phyloP scores from a whole-genome alignment of 53 echinoderm and acorn worm species.

The Pentamera pediparva region DNA sequence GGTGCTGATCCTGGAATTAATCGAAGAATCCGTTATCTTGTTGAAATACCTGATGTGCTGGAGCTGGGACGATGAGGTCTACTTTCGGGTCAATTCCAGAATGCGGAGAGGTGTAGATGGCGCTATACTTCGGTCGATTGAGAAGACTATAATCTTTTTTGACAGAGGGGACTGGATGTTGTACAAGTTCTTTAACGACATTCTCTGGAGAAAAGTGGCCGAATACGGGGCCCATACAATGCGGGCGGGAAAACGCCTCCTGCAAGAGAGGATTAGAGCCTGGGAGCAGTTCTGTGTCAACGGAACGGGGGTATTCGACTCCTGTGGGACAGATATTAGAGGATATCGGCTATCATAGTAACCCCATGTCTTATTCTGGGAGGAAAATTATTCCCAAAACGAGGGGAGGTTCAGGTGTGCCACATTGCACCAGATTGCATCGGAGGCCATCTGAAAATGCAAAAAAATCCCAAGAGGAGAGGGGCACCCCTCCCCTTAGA shows the following conservation, averaged over 20 bases:
- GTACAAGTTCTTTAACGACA: slow-evolving; percentile 11
- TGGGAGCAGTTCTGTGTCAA: too few relatives aligned
- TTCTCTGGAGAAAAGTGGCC: slow-evolving; percentile 12
- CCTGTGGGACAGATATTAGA: too few relatives aligned
- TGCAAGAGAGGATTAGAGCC: slow-evolving; percentile 9
- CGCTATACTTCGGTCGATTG: not conserved
- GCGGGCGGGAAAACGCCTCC: too few relatives aligned
- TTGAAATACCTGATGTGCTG: slow-evolving; percentile 27
- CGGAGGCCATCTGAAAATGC: too few relatives aligned
- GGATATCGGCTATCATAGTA: too few relatives aligned
- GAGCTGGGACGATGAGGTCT: slow-evolving; percentile 29
- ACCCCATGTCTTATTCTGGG: too few relatives aligned
- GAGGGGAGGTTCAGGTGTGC: too few relatives aligned
- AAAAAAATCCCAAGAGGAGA: too few relatives aligned
- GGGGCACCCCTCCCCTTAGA: too few relatives aligned
- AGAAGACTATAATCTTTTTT: not conserved
- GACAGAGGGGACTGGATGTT: slow-evolving; percentile 17
- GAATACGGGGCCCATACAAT: slow-evolving; percentile 4
- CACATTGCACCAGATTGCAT: too few relatives aligned
- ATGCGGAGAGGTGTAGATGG: not conserved
- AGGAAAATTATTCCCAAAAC: too few relatives aligned
- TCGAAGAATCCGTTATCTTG: slow-evolving; percentile 33
- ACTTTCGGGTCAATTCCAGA: slow-evolving; percentile 8
- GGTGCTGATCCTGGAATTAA: slow-evolving; percentile 28
- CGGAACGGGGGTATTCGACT: too few relatives aligned